Evolutionary conservation across 2,113 vertebrate species (phyloP).

Genomic region (Takifugu flavidus): DNA sequence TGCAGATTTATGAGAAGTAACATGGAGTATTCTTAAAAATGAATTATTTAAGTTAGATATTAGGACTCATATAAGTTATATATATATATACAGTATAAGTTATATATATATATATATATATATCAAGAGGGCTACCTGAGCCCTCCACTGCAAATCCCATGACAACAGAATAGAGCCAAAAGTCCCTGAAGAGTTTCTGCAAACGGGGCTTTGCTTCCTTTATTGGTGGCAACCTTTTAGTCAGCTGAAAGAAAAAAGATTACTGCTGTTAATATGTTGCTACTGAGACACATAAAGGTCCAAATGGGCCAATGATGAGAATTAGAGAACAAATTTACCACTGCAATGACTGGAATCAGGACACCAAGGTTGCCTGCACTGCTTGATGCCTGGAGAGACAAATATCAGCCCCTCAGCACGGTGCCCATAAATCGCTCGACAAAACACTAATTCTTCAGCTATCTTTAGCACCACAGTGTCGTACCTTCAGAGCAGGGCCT

Average conservation of each 20-base stretch:
- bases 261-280: not conserved
- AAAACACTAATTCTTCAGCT: not conserved
- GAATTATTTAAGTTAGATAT: too few relatives aligned
- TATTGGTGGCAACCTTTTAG: slow-evolving; percentile 87
- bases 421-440: not conserved
- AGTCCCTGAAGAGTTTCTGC: slow-evolving; percentile 97
- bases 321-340: slow-evolving; percentile 77
- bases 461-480: not conserved
- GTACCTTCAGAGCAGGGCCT: slow-evolving; percentile 91
- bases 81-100: too few relatives aligned
- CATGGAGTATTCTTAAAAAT: not conserved
- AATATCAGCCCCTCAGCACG: not conserved
- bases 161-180: slow-evolving; percentile 97
- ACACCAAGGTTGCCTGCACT: slow-evolving; percentile 97
- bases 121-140: slow-evolving; percentile 76
- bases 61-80: too few relatives aligned
- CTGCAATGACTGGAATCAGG: slow-evolving; percentile 95
- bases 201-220: slow-evolving; percentile 94
- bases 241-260: slow-evolving; percentile 76
- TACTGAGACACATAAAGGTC: not conserved
- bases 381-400: slow-evolving; percentile 86
- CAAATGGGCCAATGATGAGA: not conserved
- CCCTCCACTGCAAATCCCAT: slow-evolving; percentile 99
- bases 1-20: slow-evolving; percentile 41
- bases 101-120: too few relatives aligned